Conservation (phyloP, 2,797 vertebrate genomes). For the Takifugu ocellatus region DNA sequence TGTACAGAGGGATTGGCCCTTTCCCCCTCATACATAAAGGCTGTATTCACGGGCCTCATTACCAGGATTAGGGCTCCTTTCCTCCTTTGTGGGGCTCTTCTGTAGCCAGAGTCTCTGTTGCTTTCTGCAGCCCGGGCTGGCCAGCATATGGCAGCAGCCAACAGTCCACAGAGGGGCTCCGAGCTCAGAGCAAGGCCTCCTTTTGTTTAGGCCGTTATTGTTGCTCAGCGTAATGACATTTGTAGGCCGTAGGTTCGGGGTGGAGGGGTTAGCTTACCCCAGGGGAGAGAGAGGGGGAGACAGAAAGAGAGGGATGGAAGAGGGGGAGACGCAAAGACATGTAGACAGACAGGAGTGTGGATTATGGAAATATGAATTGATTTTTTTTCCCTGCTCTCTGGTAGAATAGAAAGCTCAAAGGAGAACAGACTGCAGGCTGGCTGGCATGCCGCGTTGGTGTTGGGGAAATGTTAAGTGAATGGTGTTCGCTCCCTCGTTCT, state of each 20-base stretch:
- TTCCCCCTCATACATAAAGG: slow-evolving; percentile 79
- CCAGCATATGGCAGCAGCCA: slow-evolving; percentile 93
- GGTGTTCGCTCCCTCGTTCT: slow-evolving; percentile 66
- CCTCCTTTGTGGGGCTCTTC: slow-evolving; percentile 65
- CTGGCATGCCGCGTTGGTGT: slow-evolving; percentile 85
- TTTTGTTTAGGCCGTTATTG: slow-evolving; percentile 97
- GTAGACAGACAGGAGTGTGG: slow-evolving; percentile 89
- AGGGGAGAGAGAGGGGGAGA: slow-evolving; percentile 76
- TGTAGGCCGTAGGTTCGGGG: slow-evolving; percentile 91
- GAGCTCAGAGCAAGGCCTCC: slow-evolving; percentile 76
- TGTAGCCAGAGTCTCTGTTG: slow-evolving; percentile 59
- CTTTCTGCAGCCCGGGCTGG: slow-evolving; percentile 75
- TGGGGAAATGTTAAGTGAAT: slow-evolving; percentile 90
- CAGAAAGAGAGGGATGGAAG: slow-evolving; percentile 25
- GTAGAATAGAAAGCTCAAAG: slow-evolving; percentile 90
- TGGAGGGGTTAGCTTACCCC: slow-evolving; percentile 95
- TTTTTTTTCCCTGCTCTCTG: slow-evolving; percentile 80
- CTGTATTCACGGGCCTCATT: slow-evolving; percentile 80
- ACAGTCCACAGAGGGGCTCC: slow-evolving; percentile 74
- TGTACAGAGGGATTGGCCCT: slow-evolving; percentile 81
- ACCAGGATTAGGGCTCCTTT: slow-evolving; percentile 78
- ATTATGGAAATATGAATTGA: slow-evolving; percentile 99
- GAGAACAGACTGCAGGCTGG: slow-evolving; percentile 88
- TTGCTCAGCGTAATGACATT: slow-evolving; percentile 95
- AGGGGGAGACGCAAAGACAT: slow-evolving; percentile 63